These are phyloP conservation scores for Amblyteles armatorius DNA, from an alignment of 2,888 invertebrate genomes.

Conservation along the genomic window DNA sequence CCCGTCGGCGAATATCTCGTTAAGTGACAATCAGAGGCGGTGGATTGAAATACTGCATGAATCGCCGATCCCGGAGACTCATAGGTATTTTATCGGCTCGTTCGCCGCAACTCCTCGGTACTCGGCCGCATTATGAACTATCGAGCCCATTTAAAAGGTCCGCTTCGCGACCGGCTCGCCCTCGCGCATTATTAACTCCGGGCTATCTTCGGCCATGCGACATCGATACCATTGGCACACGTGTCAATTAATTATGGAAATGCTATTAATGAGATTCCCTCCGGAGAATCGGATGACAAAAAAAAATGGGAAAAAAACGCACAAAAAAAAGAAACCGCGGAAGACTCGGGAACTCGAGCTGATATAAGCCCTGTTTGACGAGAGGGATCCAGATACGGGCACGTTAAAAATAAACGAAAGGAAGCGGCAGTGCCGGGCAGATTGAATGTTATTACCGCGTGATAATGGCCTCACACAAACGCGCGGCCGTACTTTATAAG, in stretches of 20 bases:
- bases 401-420: conserved; percentile 53
- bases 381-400: conserved; percentile 68
- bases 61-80: conserved; percentile 69
- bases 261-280: conserved; percentile 62
- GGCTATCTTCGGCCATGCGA: not conserved
- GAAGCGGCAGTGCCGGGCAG: conserved; percentile 69
- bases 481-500: conserved; percentile 24
- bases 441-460: conserved; percentile 76
- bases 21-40: conserved; percentile 83
- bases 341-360: conserved; percentile 13
- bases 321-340: not conserved
- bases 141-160: conserved; percentile 33
- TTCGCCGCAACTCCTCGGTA: conserved; percentile 18
- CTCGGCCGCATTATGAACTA: conserved; percentile 16
- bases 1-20: conserved; percentile 81
- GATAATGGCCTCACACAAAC: conserved; percentile 41
- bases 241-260: conserved; percentile 60
- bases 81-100: conserved; percentile 42
- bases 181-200: conserved; percentile 43
- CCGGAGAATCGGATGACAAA: conserved; percentile 13
- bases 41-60: conserved; percentile 78
- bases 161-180: not conserved
- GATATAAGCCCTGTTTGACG: conserved; percentile 71
- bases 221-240: conserved; percentile 10
- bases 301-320: not conserved